Evolutionary conservation across 2,113 vertebrate genomes (phyloP), one percentile per base, ranked within the genome.

Genomic region (Cololabis saira): DNA sequence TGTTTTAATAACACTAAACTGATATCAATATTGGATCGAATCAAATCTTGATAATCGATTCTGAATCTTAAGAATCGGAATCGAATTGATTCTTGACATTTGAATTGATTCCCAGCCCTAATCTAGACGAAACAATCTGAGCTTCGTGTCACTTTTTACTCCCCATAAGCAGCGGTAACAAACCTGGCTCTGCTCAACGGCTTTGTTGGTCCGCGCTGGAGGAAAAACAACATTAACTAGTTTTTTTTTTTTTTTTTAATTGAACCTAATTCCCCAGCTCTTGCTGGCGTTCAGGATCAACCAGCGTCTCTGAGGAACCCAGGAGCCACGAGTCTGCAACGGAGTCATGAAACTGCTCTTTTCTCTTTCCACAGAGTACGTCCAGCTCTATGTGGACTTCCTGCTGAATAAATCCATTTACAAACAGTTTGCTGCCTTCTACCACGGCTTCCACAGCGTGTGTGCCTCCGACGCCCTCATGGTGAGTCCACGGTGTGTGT

Each of bases 361-460:
- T 54, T 62, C 21, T 77, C 18, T 67, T 17, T 76, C 47, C 71
- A 42, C 91, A 99, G 97, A 99, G 58, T 99, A 98, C 19, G 95
- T 99, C 61, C 96, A 98, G 66, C 95, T 99, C 67, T 98, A 99
- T 82, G 84, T 95, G 45, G 98, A 99, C 90, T 98, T 97, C 89
- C 95, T 99, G 85, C 94, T 99, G 79, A 99, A 99, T 81, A 99
- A 96, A 89, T 97, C 95, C 55, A 96, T 98, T 80, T 95, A 94
- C 78, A 97, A 97, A 78, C 98, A 98, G 87, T 99, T 99, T 87
- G 92, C 97, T 52, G 95, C 96, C 58, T 99, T 99, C 88, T 99
- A 99, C 92, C 96, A 95, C 1, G 98, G 98, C 84, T 99, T 99
- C 93, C 98, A 99, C 87, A 97, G 97, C 55, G 97, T 99, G 43